Percentiles rank a stretch among this genome's conserved stretches.
These are phyloP conservation scores for Dicrostonyx torquatus DNA, from an alignment of 2,797 vertebrate genomes.

Conservation along the genomic window DNA sequence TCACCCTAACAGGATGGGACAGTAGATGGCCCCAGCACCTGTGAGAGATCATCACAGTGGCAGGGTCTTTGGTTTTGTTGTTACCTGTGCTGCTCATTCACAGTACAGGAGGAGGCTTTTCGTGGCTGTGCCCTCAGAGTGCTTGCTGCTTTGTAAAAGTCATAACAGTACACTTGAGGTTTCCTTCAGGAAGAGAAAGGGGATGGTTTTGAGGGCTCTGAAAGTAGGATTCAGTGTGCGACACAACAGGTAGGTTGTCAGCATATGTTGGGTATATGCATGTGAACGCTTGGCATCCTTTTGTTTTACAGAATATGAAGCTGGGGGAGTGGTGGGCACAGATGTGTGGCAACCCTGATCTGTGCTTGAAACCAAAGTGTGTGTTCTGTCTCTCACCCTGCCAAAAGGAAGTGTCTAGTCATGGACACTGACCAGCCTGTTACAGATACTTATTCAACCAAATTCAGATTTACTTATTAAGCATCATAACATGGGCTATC, in stretches of 20 bases:
- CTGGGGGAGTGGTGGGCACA: slow-evolving; percentile 63
- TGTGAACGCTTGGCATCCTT: slow-evolving; percentile 65
- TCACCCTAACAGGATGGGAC: slow-evolving; percentile 63
- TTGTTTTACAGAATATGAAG: slow-evolving; percentile 46
- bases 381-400: not conserved
- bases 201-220: slow-evolving; percentile 71
- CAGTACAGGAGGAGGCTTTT: slow-evolving; percentile 18
- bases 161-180: not conserved
- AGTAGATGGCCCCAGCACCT: not conserved
- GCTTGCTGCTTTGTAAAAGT: slow-evolving; percentile 65
- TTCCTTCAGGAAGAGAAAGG: slow-evolving; percentile 72
- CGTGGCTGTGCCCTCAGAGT: slow-evolving; percentile 63
- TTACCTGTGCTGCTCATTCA: not conserved
- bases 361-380: slow-evolving; percentile 79
- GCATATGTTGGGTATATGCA: slow-evolving; percentile 58
- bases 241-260: slow-evolving; percentile 86
- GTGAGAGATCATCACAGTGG: not conserved
- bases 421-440: slow-evolving; percentile 64
- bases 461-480: slow-evolving; percentile 33
- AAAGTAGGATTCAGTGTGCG: slow-evolving; percentile 66
- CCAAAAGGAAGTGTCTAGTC: slow-evolving; percentile 67
- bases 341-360: slow-evolving; percentile 65
- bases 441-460: slow-evolving; percentile 64
- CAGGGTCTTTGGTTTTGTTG: not conserved
- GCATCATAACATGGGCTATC: slow-evolving; percentile 61